Conservation (phyloP, 2,797 vertebrate genomes). For the Gymnocypris eckloni region DNA sequence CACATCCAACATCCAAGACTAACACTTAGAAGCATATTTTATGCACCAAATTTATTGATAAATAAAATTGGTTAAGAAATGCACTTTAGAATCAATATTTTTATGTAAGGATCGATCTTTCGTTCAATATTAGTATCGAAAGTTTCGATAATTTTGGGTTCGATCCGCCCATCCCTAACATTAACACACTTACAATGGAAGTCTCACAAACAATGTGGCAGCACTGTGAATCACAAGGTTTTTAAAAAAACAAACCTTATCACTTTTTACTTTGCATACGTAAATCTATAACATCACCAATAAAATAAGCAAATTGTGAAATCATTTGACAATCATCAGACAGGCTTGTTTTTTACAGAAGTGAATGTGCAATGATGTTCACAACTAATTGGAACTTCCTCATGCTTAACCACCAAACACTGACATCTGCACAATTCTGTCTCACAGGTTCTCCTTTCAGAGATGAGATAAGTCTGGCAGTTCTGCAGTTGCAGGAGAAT, state of each 20-base stretch:
- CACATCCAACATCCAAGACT: no score
- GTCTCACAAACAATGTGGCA: not conserved
- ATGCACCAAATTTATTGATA: no score
- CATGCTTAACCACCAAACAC: not conserved
- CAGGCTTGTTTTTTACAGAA: not conserved
- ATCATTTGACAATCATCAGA: not conserved
- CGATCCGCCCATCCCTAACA: no score
- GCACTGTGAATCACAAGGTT: not conserved
- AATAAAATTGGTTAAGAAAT: no score
- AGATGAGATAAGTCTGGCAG: constrained; percentile 91
- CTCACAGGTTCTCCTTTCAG: constrained; percentile 87
- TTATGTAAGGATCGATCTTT: no score
- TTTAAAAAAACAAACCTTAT: not conserved
- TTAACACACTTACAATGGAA: not conserved
- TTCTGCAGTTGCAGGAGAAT: constrained; percentile 93
- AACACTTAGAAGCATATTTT: no score
- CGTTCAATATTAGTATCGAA: no score
- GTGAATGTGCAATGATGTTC: not conserved
- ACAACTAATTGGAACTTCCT: not conserved
- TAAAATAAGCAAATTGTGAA: not conserved
- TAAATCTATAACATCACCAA: not conserved
- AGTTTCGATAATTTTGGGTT: no score
- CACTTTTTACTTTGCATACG: not conserved
- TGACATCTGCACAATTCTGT: not conserved
- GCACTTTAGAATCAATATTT: no score